A percentile compares a stretch with the other conserved stretches of the same genome.
Conservation (phyloP, 2,888 invertebrate genomes). For the Toxonevra muliebris region DNA sequence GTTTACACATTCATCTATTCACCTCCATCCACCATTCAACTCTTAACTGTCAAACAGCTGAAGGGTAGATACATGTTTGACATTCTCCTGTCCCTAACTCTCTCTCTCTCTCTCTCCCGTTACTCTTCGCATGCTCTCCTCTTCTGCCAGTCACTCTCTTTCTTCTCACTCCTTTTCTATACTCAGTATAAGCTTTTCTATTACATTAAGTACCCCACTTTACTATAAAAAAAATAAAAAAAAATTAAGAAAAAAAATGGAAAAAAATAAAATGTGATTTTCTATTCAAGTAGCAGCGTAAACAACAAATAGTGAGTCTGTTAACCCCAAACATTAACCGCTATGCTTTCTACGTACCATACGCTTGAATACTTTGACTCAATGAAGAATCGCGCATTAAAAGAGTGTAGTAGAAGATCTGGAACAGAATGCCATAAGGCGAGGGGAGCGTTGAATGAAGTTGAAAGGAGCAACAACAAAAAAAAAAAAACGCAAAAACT, state of each 20-base stretch:
- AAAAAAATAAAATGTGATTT: not conserved
- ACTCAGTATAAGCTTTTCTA: no score
- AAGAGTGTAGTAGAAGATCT: slow-evolving; percentile 1
- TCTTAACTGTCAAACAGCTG: no score
- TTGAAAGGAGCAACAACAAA: not conserved
- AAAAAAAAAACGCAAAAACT: not conserved
- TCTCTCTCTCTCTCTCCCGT: no score
- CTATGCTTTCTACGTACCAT: slow-evolving; percentile 28
- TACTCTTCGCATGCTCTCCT: no score
- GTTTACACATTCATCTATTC: no score
- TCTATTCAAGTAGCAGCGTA: slow-evolving; percentile 15
- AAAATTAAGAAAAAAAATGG: slow-evolving; percentile 1
- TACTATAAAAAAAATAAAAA: slow-evolving; percentile 11
- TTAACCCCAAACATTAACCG: slow-evolving; percentile 31
- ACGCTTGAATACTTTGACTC: slow-evolving; percentile 29
- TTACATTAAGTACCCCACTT: slow-evolving; percentile 16
- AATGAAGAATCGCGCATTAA: slow-evolving; percentile 17
- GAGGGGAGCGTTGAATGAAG: no score
- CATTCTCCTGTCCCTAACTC: no score
- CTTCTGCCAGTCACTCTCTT: no score
- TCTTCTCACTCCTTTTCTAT: no score
- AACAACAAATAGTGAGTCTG: slow-evolving; percentile 34
- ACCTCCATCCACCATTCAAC: no score
- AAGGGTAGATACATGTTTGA: no score
- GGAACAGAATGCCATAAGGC: no score